Evolutionary conservation across 2,888 invertebrate species (phyloP), one percentile per base, ranked within the genome.

Genomic region (Diachrysia chrysitis): DNA sequence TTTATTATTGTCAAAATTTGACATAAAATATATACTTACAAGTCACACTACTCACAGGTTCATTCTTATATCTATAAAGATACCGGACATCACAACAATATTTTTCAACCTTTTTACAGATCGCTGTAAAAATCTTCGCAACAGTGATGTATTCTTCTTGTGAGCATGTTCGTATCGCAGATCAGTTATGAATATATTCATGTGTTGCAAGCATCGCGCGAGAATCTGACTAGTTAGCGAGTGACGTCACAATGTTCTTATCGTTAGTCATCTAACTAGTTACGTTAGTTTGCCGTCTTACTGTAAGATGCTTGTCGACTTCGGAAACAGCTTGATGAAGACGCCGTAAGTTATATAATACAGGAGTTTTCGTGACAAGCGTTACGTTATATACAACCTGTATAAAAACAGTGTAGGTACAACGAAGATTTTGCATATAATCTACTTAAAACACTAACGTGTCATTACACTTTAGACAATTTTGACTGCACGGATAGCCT

Each of bases 141-240:
- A 42, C n/a, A 42, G 42, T 42, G n/a, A 42, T 6, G 42, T 42
- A n/a, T 42, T 42, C 42, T n/a, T 42, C n/a, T 42, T 42, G 42
- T 42, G 42, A 42, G n/a, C 42, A 42, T 42, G 6, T 42, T 42
- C 42, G 42, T 42, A 42, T 37, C 16, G 37, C 37, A 37, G 16
- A 37, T 42, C 42, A n/a, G n/a, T 42, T n/a, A 42, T 42, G 42
- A 42, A 42, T 42, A 42, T 42, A 42, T 42, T 42, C 42, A 32
- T 32, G 10, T 42, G n/a, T 1, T n/a, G 42, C 37, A 37, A 9
- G 37, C 42, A n/a, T n/a, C 42, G n/a, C 42, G 42, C n/a, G n/a
- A 42, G n/a, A 42, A 42, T 42, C n/a, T n/a, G 42, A 42, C 42
- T 42, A 42, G 42, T 42, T 42, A 42, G 42, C n/a, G 42, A 42